Evolutionary conservation across 2,888 invertebrate genomes (phyloP).

Genomic region (Hoplodrina blanda): DNA sequence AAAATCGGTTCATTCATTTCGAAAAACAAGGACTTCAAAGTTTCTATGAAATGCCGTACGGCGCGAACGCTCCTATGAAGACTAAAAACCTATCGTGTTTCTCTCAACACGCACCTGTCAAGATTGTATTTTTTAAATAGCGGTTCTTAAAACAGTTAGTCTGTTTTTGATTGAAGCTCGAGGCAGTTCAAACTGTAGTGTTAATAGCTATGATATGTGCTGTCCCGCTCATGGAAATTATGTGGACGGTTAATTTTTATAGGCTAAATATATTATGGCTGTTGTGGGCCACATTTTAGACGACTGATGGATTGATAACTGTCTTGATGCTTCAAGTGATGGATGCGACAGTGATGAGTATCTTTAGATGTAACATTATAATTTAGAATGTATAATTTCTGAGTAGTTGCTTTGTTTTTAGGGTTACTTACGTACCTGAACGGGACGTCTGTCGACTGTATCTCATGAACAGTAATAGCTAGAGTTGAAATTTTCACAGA

Average conservation of each 20-base stretch:
- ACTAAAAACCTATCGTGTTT: not conserved
- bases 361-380: not conserved
- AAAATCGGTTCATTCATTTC: too few relatives aligned
- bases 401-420: too few relatives aligned
- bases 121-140: slow-evolving; percentile 34
- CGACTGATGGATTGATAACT: slow-evolving; percentile 7
- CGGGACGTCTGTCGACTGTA: too few relatives aligned
- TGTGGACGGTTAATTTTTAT: slow-evolving; percentile 15
- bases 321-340: not conserved
- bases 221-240: slow-evolving; percentile 8
- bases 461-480: too few relatives aligned
- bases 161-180: slow-evolving; percentile 14
- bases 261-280: not conserved
- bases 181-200: slow-evolving; percentile 17
- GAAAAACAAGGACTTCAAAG: too few relatives aligned
- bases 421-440: too few relatives aligned
- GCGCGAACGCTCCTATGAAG: not conserved
- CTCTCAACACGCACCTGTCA: slow-evolving; percentile 30
- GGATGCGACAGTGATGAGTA: not conserved
- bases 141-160: slow-evolving; percentile 48
- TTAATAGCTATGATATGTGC: slow-evolving; percentile 2
- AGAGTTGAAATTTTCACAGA: too few relatives aligned
- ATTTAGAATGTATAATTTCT: too few relatives aligned
- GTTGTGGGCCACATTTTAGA: slow-evolving; percentile 5
- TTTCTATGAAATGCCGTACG: too few relatives aligned